These are phyloP conservation scores for Hololepta plana DNA, from an alignment of 2,888 invertebrate species.

Conservation along the genomic window DNA sequence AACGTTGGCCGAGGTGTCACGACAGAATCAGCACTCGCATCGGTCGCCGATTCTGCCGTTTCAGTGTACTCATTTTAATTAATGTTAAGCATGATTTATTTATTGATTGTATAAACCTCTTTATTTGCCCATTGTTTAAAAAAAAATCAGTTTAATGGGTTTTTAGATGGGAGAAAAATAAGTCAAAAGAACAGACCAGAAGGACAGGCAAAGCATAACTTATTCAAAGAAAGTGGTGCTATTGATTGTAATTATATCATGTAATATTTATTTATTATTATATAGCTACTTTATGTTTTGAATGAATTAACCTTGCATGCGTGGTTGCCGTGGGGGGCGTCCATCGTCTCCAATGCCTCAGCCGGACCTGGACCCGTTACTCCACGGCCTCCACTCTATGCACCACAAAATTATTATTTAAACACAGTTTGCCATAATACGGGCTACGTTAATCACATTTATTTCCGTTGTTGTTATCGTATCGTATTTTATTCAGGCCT, in stretches of 20 bases:
- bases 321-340: conserved; percentile 20
- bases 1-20: conserved; percentile 22
- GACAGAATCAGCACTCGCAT: conserved; percentile 6
- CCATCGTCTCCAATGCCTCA: conserved; percentile 14
- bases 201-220: conserved; percentile 24
- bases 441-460: conserved; percentile 11
- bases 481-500: conserved; percentile 3
- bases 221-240: conserved; percentile 16
- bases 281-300: conserved; percentile 12
- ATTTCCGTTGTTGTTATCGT: conserved; percentile 5
- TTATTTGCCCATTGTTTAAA: conserved; percentile 16
- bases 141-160: conserved; percentile 18
- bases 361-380: conserved; percentile 12
- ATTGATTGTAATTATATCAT: not conserved
- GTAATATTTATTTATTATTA: not conserved
- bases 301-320: conserved; percentile 23
- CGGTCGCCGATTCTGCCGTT: conserved; percentile 15
- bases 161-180: conserved; percentile 26
- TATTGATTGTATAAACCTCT: too few species aligned
- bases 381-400: conserved; percentile 23
- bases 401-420: conserved; percentile 24
- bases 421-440: conserved; percentile 17
- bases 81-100: too few species aligned
- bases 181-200: conserved; percentile 25
- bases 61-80: conserved; percentile 11